A percentile compares a stretch with the other conserved stretches of the same genome.
Conservation (phyloP, 2,113 vertebrate species). For the Cyanoramphus novaezelandiae region DNA sequence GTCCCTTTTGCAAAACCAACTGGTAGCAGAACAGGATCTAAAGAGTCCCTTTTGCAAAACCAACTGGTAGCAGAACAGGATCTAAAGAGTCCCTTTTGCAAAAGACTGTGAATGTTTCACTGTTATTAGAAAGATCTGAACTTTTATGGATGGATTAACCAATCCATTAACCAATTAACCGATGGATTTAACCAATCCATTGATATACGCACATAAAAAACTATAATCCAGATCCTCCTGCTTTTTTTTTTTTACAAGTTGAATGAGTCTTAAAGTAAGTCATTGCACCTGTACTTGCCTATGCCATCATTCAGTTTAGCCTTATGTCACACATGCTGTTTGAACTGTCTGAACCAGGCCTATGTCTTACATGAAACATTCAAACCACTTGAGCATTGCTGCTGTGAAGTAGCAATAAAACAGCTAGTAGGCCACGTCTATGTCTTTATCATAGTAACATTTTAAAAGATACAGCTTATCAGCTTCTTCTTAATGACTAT, state of each 20-base stretch:
- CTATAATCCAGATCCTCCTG: background rate
- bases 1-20: background rate
- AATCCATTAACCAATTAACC: background rate
- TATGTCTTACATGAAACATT: accelerated
- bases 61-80: background rate
- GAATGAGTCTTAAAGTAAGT: background rate
- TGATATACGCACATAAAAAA: background rate
- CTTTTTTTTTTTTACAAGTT: background rate
- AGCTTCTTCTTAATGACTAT: background rate
- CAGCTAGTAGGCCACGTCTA: background rate
- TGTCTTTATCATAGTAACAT: background rate
- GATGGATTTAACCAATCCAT: background rate
- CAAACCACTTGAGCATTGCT: background rate
- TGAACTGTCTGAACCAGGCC: background rate
- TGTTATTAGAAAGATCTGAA: background rate
- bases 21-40: background rate
- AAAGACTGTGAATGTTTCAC: background rate
- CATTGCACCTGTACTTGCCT: background rate
- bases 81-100: background rate
- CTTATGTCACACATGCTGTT: background rate
- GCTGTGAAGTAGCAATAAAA: background rate
- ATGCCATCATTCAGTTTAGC: background rate
- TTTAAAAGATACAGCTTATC: background rate
- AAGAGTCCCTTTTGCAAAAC: background rate
- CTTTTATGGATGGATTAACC: background rate